phyloP scores from a whole-genome alignment of 1,140 invertebrate genomes.

The fruit fly (Drosophila melanogaster) region DNA sequence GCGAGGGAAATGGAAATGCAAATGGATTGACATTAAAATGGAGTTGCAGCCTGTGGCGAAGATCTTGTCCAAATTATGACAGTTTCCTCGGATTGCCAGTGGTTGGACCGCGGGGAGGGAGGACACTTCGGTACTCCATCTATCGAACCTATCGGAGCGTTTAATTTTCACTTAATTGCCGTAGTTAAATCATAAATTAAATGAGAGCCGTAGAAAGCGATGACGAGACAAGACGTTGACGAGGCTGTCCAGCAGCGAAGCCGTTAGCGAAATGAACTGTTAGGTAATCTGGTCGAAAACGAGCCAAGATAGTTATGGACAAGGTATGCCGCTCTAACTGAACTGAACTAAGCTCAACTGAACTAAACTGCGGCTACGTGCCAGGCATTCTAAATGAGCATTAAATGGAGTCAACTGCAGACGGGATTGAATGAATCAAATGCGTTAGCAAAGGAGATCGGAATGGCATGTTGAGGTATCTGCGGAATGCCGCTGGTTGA shows the following conservation, averaged over 20 bases:
- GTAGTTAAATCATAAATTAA: constrained; percentile 62
- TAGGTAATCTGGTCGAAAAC: constrained; percentile 45
- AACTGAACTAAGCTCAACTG: background rate
- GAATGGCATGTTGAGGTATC: constrained; percentile 8
- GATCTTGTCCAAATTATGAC: constrained; percentile 22
- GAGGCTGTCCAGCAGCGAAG: constrained; percentile 32
- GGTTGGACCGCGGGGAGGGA: background rate
- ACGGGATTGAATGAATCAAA: constrained; percentile 6
- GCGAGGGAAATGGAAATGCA: background rate
- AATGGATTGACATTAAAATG: constrained; percentile 13
- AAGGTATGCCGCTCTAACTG: constrained; percentile 17
- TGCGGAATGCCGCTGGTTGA: constrained; percentile 15
- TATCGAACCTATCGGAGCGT: constrained; percentile 40
- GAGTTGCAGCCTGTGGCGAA: constrained; percentile 17
- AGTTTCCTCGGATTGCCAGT: background rate
- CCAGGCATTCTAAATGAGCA: constrained; percentile 38
- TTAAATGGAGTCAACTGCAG: background rate
- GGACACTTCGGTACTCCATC: background rate
- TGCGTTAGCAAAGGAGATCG: constrained; percentile 7
- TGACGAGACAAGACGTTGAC: constrained; percentile 20
- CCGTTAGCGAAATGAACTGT: constrained; percentile 62
- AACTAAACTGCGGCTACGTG: constrained; percentile 30
- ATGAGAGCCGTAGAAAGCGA: constrained; percentile 55
- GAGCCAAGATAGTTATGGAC: constrained; percentile 34
- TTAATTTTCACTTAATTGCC: constrained; percentile 62